phyloP scores from a whole-genome alignment of 2,797 vertebrate genomes.

The Gallinago solitaria region DNA sequence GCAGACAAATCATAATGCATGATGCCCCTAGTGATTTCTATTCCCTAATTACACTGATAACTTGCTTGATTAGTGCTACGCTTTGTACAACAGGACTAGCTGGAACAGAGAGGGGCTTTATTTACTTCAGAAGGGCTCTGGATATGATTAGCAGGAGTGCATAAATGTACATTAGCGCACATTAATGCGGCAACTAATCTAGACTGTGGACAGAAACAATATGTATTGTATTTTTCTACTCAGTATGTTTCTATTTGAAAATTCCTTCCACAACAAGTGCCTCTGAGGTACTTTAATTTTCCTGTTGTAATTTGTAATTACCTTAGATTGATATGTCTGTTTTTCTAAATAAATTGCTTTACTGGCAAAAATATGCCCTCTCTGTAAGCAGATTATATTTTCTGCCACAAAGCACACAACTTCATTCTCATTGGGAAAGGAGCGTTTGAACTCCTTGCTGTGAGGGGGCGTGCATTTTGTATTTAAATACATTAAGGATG shows the following conservation, averaged over 20 bases:
- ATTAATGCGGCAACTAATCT: slow-evolving; percentile 63
- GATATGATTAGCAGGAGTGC: slow-evolving; percentile 64
- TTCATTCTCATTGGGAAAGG: not conserved
- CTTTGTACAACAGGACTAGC: slow-evolving; percentile 49
- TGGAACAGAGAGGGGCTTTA: slow-evolving; percentile 49
- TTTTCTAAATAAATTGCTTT: slow-evolving; percentile 56
- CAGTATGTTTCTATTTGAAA: slow-evolving; percentile 36
- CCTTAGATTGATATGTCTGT: slow-evolving; percentile 53
- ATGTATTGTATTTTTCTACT: slow-evolving; percentile 20
- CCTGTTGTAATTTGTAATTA: slow-evolving; percentile 59
- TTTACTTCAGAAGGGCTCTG: slow-evolving; percentile 58
- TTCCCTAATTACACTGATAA: slow-evolving; percentile 66
- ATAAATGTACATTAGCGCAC: slow-evolving; percentile 52
- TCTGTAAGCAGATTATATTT: slow-evolving; percentile 44
- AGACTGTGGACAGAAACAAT: slow-evolving; percentile 50
- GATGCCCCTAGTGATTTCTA: slow-evolving; percentile 44
- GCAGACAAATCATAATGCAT: slow-evolving; percentile 25
- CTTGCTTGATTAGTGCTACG: slow-evolving; percentile 45
- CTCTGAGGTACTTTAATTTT: slow-evolving; percentile 67
- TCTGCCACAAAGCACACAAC: not conserved
- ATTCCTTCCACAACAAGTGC: slow-evolving; percentile 31
- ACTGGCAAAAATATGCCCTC: slow-evolving; percentile 24
- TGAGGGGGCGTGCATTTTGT: not conserved
- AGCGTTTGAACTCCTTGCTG: not conserved
- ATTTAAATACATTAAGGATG: not conserved